phyloP scores from a whole-genome alignment of 2,888 invertebrate genomes.

The Drosophila affinis region DNA sequence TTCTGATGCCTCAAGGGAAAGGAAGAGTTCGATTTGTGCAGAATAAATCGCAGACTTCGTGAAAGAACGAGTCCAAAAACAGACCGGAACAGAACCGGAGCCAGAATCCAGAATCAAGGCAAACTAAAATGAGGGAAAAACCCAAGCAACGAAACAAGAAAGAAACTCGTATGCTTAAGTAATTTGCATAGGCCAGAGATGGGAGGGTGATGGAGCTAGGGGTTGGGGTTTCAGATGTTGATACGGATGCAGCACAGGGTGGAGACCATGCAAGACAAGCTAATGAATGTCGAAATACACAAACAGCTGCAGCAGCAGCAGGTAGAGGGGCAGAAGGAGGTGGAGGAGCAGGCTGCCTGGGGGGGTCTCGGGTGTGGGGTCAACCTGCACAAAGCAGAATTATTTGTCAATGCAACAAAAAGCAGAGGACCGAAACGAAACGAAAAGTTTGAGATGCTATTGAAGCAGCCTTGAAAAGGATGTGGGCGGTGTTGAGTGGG shows the following conservation, averaged over 20 bases:
- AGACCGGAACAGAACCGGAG: background rate
- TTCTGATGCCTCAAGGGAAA: conserved; percentile 6
- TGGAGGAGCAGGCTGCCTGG: background rate
- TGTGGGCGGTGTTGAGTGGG: background rate
- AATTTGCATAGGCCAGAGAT: conserved; percentile 24
- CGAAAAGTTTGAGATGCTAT: conserved; percentile 71
- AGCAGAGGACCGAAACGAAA: conserved; percentile 58
- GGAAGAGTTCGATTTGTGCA: background rate
- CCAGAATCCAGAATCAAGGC: background rate
- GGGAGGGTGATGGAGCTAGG: background rate
- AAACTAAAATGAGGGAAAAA: conserved; percentile 24
- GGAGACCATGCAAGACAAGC: conserved; percentile 40
- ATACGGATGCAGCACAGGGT: background rate
- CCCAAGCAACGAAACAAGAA: background rate
- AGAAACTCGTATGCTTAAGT: conserved; percentile 28
- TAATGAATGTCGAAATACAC: conserved; percentile 68
- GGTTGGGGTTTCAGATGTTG: background rate
- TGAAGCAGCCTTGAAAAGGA: conserved; percentile 43
- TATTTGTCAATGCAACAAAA: conserved; percentile 74
- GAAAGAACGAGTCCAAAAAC: background rate
- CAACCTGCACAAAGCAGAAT: conserved; percentile 41
- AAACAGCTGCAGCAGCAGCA: conserved; percentile 20
- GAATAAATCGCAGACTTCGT: conserved; percentile 1
- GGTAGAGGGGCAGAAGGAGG: too few species aligned
- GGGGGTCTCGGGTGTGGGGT: conserved; percentile 10